Base-by-base conservation (phyloP, 2,888 invertebrate genomes). In the Andrena flavipes region DNA sequence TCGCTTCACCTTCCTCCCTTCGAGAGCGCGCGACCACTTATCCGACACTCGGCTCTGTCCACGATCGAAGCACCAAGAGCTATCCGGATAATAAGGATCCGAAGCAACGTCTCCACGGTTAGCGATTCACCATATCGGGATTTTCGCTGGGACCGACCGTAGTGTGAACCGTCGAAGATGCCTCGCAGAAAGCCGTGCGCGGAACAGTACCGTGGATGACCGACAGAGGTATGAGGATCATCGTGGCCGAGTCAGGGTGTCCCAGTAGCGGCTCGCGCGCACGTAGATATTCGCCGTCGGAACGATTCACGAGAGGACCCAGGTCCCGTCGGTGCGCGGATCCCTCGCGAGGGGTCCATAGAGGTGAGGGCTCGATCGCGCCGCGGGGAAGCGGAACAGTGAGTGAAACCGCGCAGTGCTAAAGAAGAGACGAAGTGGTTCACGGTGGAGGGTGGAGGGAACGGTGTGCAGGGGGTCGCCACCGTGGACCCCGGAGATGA, bases 381-480 rank as follows among this genome's bases (percentile, higher is more conserved):
- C 78, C n/a, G 49, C 29, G 48, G 30, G 30, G 10, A 42, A 35
- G 6, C 35, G 51, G 48, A 23, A 70, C 60, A 72, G 80, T 80
- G 80, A 59, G 84, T 77, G 73, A 75, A 49, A 77, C 80, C 42
- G 42, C 42, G 64, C 69, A 77, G 84, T 77, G 80, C 76, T 62
- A 13, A 8, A 5, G 63, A 26, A 56, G 75, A 56, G 65, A 49
- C 67, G 76, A 67, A 82, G 82, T 82, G 77, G 83, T 83, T 84
- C 91, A 91, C 89, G 89, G 93, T 92, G 93, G 93, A 93, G 91
- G 89, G 91, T 89, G 90, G 90, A 86, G 89, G 90, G 70, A 88
- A 85, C 86, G 90, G 88, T 64, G 90, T 91, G 87, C 88, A 87
- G 62, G 91, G 89, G 91, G 91, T 90, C 84, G 85, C 76, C 74